Base-by-base conservation (phyloP, 2,113 vertebrate genomes). In the Coregonus clupeaformis region DNA sequence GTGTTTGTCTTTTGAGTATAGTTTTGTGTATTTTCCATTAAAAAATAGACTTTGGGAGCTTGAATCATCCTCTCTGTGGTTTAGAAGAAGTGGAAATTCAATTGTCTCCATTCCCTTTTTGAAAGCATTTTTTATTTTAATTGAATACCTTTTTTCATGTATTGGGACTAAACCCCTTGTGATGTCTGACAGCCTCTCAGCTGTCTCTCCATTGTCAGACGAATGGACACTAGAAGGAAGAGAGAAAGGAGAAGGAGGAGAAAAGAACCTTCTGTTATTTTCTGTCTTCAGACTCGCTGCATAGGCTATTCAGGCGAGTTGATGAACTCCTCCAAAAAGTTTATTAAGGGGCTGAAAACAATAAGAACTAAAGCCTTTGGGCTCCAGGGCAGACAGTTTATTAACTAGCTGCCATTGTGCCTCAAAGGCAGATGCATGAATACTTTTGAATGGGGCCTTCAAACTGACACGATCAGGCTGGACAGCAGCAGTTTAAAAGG, bases 311-410 rank as follows among this genome's bases (percentile, higher is more conserved):
- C 95, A 98, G 93, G 92, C 91, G 89, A 95, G 94, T 97, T 98
- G 96, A 99, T 99, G 96, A 98, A 99, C 97, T 99, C 97, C 95
- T 96, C 96, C 94, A 94, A 96, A 99, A 98, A 98, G 97, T 98
- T 98, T 99, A 98, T 98, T 99, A 98, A 98, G 96, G 94, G 93
- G 82, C 90, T 78, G 84, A 93, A 95, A 96, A 96, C 97, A 97
- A 99, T 98, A 95, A 80, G 91, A 87, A 92, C 94, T 91, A 92
- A 94, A 97, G 95, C 93, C 93, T 83, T 89, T 91, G 88, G 93
- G 95, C 94, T 93, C 94, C 93, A 85, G 92, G 94, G 94, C 94
- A 95, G 96, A 96, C 95, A 95, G 95, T 97, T 94, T 96, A 97
- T 97, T 96, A 95, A 96, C 96, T 94, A 92, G 92, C 93, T 85